phyloP scores from a whole-genome alignment of 2,797 vertebrate genomes.

The Hypotaenidia philippensis region DNA sequence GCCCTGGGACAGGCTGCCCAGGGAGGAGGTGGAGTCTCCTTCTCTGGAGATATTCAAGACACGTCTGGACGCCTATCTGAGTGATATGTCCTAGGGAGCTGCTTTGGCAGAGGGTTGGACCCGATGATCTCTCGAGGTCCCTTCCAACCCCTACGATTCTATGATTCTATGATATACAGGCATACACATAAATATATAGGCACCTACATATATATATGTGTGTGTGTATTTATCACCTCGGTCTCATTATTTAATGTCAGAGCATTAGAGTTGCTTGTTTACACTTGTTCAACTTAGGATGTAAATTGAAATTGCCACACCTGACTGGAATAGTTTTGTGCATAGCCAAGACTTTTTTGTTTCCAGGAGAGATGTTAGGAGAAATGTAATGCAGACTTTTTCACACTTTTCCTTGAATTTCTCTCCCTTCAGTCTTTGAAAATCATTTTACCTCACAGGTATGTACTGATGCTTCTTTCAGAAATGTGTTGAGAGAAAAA shows the following conservation, averaged over 20 bases:
- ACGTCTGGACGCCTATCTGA: no score
- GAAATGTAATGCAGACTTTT: neutral
- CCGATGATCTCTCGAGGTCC: no score
- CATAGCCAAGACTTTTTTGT: neutral
- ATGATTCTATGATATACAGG: no score
- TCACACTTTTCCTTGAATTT: neutral
- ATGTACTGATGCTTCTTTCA: neutral
- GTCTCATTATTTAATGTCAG: neutral
- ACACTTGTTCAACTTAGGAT: neutral
- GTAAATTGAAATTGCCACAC: neutral
- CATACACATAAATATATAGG: neutral
- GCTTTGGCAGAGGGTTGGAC: no score
- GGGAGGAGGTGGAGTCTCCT: no score
- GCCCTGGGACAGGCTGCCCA: no score
- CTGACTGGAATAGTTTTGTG: neutral
- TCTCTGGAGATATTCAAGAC: no score
- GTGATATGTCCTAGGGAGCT: no score
- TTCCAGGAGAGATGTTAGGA: neutral
- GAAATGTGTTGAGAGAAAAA: neutral
- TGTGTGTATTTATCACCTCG: neutral
- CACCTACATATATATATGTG: neutral
- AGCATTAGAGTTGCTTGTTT: neutral
- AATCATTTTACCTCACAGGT: neutral
- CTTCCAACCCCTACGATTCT: no score
- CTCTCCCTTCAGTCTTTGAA: neutral